Evolutionary conservation across 2,888 invertebrate genomes (phyloP).

Genomic region (Flexamia atlantica): DNA sequence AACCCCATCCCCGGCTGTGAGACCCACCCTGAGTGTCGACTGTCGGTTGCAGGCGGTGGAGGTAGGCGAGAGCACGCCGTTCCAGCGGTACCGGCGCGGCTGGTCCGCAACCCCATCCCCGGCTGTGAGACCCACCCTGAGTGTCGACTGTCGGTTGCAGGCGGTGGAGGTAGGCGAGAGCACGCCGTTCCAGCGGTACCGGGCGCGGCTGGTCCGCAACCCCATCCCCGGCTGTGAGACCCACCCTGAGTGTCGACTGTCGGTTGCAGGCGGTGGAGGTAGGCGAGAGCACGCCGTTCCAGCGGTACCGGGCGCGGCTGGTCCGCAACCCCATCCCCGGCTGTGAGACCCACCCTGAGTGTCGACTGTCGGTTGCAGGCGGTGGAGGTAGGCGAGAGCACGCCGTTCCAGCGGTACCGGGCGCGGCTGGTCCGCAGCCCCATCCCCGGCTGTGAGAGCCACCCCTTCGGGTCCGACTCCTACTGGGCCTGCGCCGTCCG

Average conservation of each 20-base stretch:
- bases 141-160: no score
- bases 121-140: conserved; percentile 75
- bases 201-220: conserved; percentile 60
- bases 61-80: conserved; percentile 75
- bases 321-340: conserved; percentile 71
- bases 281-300: conserved; percentile 75
- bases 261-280: conserved; percentile 75
- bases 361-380: conserved; percentile 66
- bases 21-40: no score
- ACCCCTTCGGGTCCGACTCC: conserved; percentile 80
- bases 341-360: conserved; percentile 73
- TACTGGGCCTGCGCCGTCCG: conserved; percentile 84
- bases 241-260: no score
- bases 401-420: conserved; percentile 75
- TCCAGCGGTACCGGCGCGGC: conserved; percentile 74
- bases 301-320: conserved; percentile 74
- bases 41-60: conserved; percentile 74
- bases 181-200: conserved; percentile 75
- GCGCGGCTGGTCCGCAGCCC: conserved; percentile 56
- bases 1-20: conserved; percentile 73
- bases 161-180: conserved; percentile 76
- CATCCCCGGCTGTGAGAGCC: conserved; percentile 74
- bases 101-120: conserved; percentile 67
- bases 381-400: conserved; percentile 76
- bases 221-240: conserved; percentile 74